Evolutionary conservation across 1,140 invertebrate species (phyloP).

Genomic region (Wasmannia auropunctata): DNA sequence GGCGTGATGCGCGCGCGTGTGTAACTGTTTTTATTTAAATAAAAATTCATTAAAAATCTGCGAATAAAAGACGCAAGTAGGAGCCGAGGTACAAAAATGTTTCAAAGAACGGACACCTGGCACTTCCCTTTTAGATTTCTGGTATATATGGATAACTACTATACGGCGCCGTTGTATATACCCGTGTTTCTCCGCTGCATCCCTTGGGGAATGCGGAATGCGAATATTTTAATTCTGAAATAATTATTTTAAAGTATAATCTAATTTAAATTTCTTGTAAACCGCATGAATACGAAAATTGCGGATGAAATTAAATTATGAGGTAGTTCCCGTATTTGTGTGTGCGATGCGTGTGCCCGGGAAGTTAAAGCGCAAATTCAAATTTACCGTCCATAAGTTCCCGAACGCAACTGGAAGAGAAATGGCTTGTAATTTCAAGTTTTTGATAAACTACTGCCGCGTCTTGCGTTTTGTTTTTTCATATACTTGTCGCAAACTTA

Average conservation of each 20-base stretch:
- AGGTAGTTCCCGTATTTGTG: conserved; percentile 46
- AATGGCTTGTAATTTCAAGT: conserved; percentile 56
- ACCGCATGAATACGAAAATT: conserved; percentile 41
- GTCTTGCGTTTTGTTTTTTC: conserved; percentile 11
- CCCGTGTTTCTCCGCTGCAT: not conserved
- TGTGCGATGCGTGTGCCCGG: conserved; percentile 39
- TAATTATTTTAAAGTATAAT: conserved; percentile 40
- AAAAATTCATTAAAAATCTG: conserved; percentile 30
- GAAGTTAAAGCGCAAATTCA: conserved; percentile 59
- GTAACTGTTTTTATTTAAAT: conserved; percentile 17
- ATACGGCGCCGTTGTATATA: no score
- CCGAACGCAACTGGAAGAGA: conserved; percentile 45
- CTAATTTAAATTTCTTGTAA: conserved; percentile 26
- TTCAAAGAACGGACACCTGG: not conserved
- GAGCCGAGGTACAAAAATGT: not conserved
- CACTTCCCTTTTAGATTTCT: not conserved
- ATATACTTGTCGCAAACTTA: conserved; percentile 28
- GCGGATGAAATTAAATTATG: conserved; percentile 47
- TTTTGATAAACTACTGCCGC: conserved; percentile 45
- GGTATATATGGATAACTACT: not conserved
- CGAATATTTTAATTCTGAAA: conserved; percentile 23
- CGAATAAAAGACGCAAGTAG: not conserved
- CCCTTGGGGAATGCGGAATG: not conserved
- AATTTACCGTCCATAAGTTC: conserved; percentile 57
- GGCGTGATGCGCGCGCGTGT: no score